These are phyloP conservation scores for Chrysogorgia sp. DNA, from an alignment of 92 coral and sea anemone genomes.

Conservation along the genomic window DNA sequence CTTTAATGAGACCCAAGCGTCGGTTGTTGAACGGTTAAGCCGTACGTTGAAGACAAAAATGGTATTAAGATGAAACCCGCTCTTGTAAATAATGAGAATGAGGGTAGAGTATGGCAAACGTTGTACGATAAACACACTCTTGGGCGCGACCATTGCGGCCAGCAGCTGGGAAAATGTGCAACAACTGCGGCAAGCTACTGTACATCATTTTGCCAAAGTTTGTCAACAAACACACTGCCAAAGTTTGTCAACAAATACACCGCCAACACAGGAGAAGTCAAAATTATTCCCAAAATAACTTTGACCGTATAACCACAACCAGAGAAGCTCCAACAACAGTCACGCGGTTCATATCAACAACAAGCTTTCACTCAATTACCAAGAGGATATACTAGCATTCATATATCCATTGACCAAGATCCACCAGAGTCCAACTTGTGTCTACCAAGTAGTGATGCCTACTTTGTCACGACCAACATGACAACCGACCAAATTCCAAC, in stretches of 20 bases:
- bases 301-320: not conserved
- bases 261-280: slow-evolving; percentile 8
- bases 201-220: slow-evolving; percentile 55
- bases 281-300: slow-evolving; percentile 39
- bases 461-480: not conserved
- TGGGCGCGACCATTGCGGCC: slow-evolving; percentile 43
- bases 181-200: slow-evolving; percentile 59
- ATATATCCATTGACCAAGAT: not conserved
- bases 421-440: not conserved
- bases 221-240: too few species aligned
- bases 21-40: slow-evolving; percentile 20
- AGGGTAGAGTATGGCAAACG: too few species aligned
- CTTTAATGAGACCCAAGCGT: slow-evolving; percentile 37
- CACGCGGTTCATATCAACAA: not conserved
- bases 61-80: slow-evolving; percentile 26
- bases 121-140: slow-evolving; percentile 18
- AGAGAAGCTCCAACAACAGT: too few species aligned
- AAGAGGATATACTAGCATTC: not conserved
- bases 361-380: not conserved
- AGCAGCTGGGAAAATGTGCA: slow-evolving; percentile 58
- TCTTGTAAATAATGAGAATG: not conserved
- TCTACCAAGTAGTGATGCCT: not conserved
- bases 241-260: not conserved
- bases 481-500: not conserved
- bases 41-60: slow-evolving; percentile 33